Conservation (phyloP, 2,888 invertebrate species). For the Phorcus lineatus region DNA sequence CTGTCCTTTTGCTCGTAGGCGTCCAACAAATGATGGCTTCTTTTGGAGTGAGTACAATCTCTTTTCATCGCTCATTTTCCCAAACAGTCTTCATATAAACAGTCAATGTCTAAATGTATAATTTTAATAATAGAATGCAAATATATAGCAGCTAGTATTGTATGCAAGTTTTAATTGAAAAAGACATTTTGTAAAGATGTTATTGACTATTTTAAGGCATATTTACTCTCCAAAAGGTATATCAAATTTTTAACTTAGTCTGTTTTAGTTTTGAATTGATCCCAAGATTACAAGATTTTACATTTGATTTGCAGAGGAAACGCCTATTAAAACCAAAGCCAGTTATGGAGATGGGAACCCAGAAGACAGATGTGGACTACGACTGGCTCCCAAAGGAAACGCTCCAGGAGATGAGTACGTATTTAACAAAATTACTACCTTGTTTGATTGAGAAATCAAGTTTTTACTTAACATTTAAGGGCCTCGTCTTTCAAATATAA, state of each 20-base stretch:
- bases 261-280: no score
- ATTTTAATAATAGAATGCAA: no score
- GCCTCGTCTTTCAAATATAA: background rate
- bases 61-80: background rate
- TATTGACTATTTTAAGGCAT: no score
- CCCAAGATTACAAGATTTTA: background rate
- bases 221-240: background rate
- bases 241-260: no score
- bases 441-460: no score
- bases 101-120: no score
- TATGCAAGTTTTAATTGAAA: no score
- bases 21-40: slow-evolving; percentile 89
- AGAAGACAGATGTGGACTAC: slow-evolving; percentile 90
- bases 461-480: background rate
- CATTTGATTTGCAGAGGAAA: slow-evolving; percentile 68
- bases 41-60: slow-evolving; percentile 80
- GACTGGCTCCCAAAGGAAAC: slow-evolving; percentile 96
- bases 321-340: slow-evolving; percentile 71
- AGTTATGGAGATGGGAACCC: slow-evolving; percentile 89
- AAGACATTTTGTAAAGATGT: no score
- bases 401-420: slow-evolving; percentile 71
- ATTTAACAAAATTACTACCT: background rate
- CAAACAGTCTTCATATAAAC: background rate
- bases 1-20: slow-evolving; percentile 88
- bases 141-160: no score